Evolutionary conservation across 1,140 invertebrate genomes (phyloP), one percentile per base, ranked within the genome.

Genomic region (Drosophila nasuta): DNA sequence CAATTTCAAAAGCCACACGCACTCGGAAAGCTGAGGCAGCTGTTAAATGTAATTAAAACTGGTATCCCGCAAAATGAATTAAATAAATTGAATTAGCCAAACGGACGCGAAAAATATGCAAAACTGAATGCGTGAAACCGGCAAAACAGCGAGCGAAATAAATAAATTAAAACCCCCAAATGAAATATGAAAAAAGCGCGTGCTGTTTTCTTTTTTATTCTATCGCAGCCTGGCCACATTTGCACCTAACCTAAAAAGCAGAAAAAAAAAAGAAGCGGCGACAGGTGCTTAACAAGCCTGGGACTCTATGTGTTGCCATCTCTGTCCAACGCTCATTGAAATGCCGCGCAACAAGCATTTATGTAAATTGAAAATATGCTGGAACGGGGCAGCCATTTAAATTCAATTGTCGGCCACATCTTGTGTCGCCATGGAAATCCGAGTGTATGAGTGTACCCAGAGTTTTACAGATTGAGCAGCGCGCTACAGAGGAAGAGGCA

Each of bases 311-410:
- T 38, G 35, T 10, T 3, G 35, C 35, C 7, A 17, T 35, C 8
- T n/a, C 15, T 15, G 25, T 45, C 58, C 48, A 63, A 35, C 66
- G 25, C 65, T 74, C 77, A 78, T 87, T 83, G 88, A 73, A 78
- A 89, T 89, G 85, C 75, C 68, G 78, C 49, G 78, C 81, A 89
- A 88, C 85, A 88, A 88, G 85, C 85, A 88, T 90, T 89, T 89
- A 88, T 85, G 85, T 88, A 88, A 89, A 88, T 88, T 89, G 85
- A 81, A 88, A 89, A 88, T 88, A 81, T 90, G 86, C 78, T 78
- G 80, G 49, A 49, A 72, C 41, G 66, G 75, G 63, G 65, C 69
- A 75, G 57, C 76, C 81, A 89, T 89, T 89, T 89, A 88, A 88
- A 88, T 88, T 88, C 85, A 88, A 88, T 88, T 88, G 85, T 89